These are phyloP conservation scores for Hyles vespertilio DNA, from an alignment of 1,140 invertebrate species.

Conservation along the genomic window DNA sequence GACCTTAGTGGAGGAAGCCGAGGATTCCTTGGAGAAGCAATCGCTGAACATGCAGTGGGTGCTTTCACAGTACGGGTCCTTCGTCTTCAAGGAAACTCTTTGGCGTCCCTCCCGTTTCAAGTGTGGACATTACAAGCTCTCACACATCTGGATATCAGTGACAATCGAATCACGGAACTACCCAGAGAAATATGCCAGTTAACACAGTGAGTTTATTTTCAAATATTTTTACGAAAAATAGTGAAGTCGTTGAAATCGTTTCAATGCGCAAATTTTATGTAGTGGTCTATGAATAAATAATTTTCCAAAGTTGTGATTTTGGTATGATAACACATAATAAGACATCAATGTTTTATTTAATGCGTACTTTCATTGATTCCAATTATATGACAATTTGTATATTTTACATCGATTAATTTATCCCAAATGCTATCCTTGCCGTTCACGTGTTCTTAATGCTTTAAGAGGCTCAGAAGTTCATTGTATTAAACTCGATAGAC, in stretches of 20 bases:
- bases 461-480: too few relatives aligned
- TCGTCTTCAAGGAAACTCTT: constrained; percentile 77
- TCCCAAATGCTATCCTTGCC: too few relatives aligned
- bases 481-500: not conserved
- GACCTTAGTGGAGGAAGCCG: constrained; percentile 76
- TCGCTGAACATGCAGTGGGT: constrained; percentile 46
- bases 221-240: not conserved
- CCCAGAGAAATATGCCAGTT: constrained; percentile 79
- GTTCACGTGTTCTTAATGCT: too few relatives aligned
- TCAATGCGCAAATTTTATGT: too few relatives aligned
- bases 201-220: constrained; percentile 77
- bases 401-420: too few relatives aligned
- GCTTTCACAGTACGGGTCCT: constrained; percentile 77
- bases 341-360: too few relatives aligned
- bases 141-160: constrained; percentile 82
- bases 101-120: constrained; percentile 77
- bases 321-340: too few relatives aligned
- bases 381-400: too few relatives aligned
- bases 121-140: constrained; percentile 77
- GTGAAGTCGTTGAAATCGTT: too few relatives aligned
- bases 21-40: constrained; percentile 42
- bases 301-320: too few relatives aligned
- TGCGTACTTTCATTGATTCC: too few relatives aligned
- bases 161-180: constrained; percentile 80
- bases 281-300: too few relatives aligned